Base-by-base conservation (phyloP, 2,888 invertebrate species). In the Sylvicola cinctus region DNA sequence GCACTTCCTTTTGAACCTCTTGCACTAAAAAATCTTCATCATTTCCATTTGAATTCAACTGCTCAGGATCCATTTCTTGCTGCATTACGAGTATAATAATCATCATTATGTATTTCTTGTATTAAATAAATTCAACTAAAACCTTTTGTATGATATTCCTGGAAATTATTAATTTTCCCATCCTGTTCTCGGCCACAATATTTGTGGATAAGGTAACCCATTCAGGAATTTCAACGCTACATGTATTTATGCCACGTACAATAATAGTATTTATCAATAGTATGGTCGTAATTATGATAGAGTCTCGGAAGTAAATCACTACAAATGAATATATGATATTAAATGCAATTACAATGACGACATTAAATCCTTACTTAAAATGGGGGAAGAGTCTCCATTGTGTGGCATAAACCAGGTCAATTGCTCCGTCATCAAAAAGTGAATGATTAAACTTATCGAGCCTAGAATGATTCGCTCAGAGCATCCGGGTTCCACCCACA, bases 371-470 rank as follows among this genome's bases (percentile, higher is more conserved):
- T 54, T 52, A 68, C 68, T 39, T 42, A 74, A 58, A 36, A 67
- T 61, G 2, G 74, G 74, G 17, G 66, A 59, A 12, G 62, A 62
- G 2, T 60, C 51, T 36, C 72, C 71, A 46, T 67, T 66, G 38
- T 63, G 59, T 3, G 74, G 74, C 25, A 74, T 51, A 36, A 62
- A 55, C 55, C 65, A 69, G 12, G 66, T 63, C 12, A 74, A 52
- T 48, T 69, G 65, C 31, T 66, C 65, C 2, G 72, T 49, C 45
- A 66, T 67, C 16, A 64, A 47, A 37, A 71, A 63, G 46, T 75
- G 73, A 11, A 64, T 63, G 29, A 70, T 59, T n/a, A 75, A 58
- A 46, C 68, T 70, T 30, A 70, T 60, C 41, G 63, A 61, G 29
- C 63, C 58, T 27, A 75, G 44, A 20, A 62, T 46, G 17, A 74